Base-by-base conservation (phyloP, 53 echinoderm and acorn worm species). In the Holothuria scabra region DNA sequence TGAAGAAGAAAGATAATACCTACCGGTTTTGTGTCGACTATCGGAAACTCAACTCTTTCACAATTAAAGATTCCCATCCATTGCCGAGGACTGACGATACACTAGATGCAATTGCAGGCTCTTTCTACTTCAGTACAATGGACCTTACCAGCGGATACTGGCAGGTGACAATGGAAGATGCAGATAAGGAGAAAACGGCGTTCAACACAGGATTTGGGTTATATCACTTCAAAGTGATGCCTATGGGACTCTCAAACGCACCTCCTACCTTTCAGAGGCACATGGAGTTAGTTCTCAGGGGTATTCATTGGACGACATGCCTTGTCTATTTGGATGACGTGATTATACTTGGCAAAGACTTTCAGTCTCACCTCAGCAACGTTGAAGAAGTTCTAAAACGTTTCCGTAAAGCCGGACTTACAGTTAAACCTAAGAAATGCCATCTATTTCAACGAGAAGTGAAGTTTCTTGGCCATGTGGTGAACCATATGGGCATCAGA, bases 21-120 rank as follows among this genome's bases (percentile, higher is more conserved):
- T 72, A 72, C 57, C 74, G 72, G 3, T 74, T 25, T 59, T 85
- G 85, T 46, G 57, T 84, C 19, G 85, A 85, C 59, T 85, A 85
- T 67, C 29, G 85, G 57, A 85, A 72, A n/a, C n/a, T n/a, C n/a
- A n/a, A n/a, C n/a, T n/a, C n/a, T n/a, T n/a, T n/a, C n/a, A n/a
- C n/a, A n/a, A 34, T 56, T 85, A 31, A 74, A 74, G 83, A 83
- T 33, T 28, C 83, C 28, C 83, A 83, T 33, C 83, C 83, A 20
- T 74, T 85, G 22, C 85, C 72, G 21, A 72, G 85, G 52, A 46
- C 58, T 56, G 85, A 74, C 32, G 85, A 85, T 57, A 85, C 28
- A 14, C 58, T 74, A 32, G 85, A 85, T 72, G 85, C 74, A 25
- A 16, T 85, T 5, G 29, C 32, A 20, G 85, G 74, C 16, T 32